Evolutionary conservation across 2,797 vertebrate species (phyloP), one percentile per base, ranked within the genome.

Genomic region (Myripristis murdjan): DNA sequence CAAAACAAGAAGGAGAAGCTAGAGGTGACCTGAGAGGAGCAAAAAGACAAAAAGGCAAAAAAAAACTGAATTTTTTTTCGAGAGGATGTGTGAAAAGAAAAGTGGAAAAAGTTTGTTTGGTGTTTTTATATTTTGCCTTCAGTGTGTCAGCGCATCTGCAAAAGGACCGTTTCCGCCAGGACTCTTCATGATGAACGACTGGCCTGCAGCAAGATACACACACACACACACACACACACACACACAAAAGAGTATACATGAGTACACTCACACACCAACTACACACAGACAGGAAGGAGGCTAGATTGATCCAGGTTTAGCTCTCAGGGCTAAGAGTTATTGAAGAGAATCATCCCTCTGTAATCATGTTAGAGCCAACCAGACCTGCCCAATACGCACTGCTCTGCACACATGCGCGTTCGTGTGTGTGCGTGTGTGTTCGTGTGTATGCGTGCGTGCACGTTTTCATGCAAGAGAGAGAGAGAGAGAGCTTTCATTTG

Each of bases 271-370:
- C 64, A 64, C 59, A 68, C 79, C 57, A 64, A 64, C 61, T 39
- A 70, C 69, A 64, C 67, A 72, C 72, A 72, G 82, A 91, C 84
- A 91, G 88, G 88, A 90, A 93, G 87, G 84, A 90, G 88, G 90
- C 89, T 91, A 88, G 91, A 94, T 93, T 94, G 94, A 94, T 94
- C 89, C 91, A 92, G 92, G 87, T 93, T 94, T 93, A 94, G 92
- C 93, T 95, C 92, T 92, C 88, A 89, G 91, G 91, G 93, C 92
- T 94, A 95, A 95, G 93, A 94, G 94, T 94, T 95, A 95, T 95
- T 95, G 94, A 93, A 91, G 92, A 93, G 90, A 92, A 94, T 95
- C 92, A 93, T 93, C 89, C 88, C 89, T 85, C 90, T 84, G 77
- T 95, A 95, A 95, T 95, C 89, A 83, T 91, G 93, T 95, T 94